Evolutionary conservation across 2,113 vertebrate genomes (phyloP).

Genomic region (Atlantisia rogersi): DNA sequence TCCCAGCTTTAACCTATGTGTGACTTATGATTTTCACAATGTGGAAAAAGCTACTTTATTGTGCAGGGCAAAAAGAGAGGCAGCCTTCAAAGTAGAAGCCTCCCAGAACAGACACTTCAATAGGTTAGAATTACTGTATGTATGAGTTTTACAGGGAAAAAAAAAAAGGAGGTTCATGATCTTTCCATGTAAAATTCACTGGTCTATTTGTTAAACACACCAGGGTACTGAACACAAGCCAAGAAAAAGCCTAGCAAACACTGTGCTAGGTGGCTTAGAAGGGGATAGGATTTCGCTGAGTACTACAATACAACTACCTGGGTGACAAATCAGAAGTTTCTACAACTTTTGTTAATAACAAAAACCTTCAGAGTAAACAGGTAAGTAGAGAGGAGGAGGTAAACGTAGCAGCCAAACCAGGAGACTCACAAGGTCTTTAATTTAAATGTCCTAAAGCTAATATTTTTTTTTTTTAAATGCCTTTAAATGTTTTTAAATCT

Average conservation of each 20-base stretch:
- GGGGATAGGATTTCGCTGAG: background rate
- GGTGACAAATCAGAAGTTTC: background rate
- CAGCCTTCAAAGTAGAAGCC: background rate
- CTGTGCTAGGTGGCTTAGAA: background rate
- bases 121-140: background rate
- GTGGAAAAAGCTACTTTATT: background rate
- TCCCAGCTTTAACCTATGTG: background rate
- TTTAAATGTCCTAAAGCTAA: background rate
- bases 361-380: background rate
- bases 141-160: background rate
- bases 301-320: background rate
- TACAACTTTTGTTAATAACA: background rate
- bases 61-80: background rate
- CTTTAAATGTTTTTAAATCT: background rate
- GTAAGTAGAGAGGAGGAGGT: too few relatives aligned
- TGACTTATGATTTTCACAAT: background rate
- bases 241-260: background rate
- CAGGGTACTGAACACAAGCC: accelerated
- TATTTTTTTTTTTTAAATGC: background rate
- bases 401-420: background rate
- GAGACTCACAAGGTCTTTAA: background rate
- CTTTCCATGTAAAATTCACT: background rate
- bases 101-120: background rate
- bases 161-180: background rate
- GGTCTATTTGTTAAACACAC: background rate